Evolutionary conservation across 2,797 vertebrate genomes (phyloP).

Genomic region (Sebastes variabilis): DNA sequence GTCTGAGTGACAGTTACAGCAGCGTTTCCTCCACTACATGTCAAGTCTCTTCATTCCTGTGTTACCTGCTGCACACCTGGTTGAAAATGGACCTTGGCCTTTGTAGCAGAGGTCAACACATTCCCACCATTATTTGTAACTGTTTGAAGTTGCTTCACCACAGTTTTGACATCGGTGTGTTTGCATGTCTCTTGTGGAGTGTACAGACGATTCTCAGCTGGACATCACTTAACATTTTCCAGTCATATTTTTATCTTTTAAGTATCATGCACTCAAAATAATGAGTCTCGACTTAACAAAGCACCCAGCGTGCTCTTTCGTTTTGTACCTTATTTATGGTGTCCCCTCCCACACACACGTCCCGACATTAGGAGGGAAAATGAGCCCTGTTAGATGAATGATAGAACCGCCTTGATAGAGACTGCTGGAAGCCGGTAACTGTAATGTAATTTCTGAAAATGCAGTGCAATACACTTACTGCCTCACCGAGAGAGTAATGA

Average conservation of each 20-base stretch:
- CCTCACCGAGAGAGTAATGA: conserved; percentile 10
- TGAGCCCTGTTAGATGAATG: neutral
- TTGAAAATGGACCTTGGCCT: neutral
- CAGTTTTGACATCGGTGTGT: neutral
- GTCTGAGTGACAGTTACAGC: neutral
- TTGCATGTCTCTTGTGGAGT: neutral
- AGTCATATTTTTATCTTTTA: neutral
- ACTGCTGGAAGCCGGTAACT: neutral
- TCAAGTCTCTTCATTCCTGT: neutral
- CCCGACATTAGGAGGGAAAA: neutral
- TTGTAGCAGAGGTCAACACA: neutral
- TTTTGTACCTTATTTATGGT: neutral
- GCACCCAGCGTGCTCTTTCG: neutral
- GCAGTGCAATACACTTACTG: neutral
- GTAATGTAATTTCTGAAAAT: conserved; percentile 18
- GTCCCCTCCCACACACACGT: neutral
- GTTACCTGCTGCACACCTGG: neutral
- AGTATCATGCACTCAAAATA: neutral
- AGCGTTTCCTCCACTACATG: too few species aligned
- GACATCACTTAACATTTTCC: neutral
- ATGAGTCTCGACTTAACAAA: neutral
- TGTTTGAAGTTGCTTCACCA: neutral
- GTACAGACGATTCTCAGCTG: neutral
- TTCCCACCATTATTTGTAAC: neutral
- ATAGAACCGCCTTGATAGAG: neutral